Evolutionary conservation across 2,888 invertebrate genomes (phyloP), one percentile per base, ranked within the genome.

Genomic region (Rotaria sp.): DNA sequence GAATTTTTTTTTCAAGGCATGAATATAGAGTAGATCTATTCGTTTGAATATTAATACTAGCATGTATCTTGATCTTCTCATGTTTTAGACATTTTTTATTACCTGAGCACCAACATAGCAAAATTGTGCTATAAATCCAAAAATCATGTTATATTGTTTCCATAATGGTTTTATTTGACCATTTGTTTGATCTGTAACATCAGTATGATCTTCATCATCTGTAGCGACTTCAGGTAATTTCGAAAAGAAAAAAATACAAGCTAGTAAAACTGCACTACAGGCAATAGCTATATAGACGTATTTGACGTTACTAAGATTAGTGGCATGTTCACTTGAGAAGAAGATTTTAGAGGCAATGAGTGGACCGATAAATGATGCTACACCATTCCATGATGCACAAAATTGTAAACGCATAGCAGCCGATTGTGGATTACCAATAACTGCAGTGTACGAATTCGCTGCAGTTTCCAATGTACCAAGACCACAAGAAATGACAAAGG

Each of bases 71-170:
- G 3, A 8, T 41, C 3, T 41, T 41, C 41, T 41, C 8, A 41
- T 41, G 5, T 5, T 8, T 41, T 3, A 41, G 41, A 41, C 24
- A 52, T 52, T 8, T 18, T 8, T 52, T 2, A 52, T 52, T 52
- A 52, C 80, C 80, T 80, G 80, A 45, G 80, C 80, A 80, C 80
- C 80, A 80, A 80, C 80, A 80, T 80, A 80, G 45, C 41, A 80
- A 45, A 80, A 80, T 45, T 80, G 26, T n/a, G 80, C 80, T 26
- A 80, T 45, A 26, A 80, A 41, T 45, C 26, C 80, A 80, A 80
- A 80, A 13, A 80, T 80, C 41, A 80, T 45, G n/a, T 80, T 80
- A 5, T 67, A 67, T 35, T 67, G 67, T 67, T 67, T 67, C 67
- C 80, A 45, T n/a, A 80, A 24, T 45, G 80, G 41, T 80, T 80